A percentile compares a stretch with the other conserved stretches of the same genome.
Evolutionary conservation across 1,140 invertebrate genomes (phyloP).

Genomic region (Oppia nitens): DNA sequence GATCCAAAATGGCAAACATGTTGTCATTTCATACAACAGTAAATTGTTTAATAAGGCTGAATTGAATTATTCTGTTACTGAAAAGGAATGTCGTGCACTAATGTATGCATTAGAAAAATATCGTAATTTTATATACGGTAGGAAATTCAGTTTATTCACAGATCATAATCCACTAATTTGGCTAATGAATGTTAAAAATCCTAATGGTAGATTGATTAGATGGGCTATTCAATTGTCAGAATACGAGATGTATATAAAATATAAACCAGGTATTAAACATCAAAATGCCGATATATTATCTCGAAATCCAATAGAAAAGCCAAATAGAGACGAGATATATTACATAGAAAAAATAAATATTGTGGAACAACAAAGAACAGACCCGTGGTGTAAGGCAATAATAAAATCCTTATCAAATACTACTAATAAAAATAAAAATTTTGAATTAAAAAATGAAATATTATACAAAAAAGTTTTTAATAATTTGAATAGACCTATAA

Average conservation of each 20-base stretch:
- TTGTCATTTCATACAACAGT: conserved; percentile 23
- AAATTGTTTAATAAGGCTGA: conserved; percentile 29
- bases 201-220: conserved; percentile 28
- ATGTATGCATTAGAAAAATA: conserved; percentile 32
- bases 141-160: conserved; percentile 33
- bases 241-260: conserved; percentile 29
- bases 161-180: conserved; percentile 34
- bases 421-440: neutral
- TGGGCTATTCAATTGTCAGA: conserved; percentile 35
- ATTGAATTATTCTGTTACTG: conserved; percentile 30
- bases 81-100: conserved; percentile 36
- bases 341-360: neutral
- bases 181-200: conserved; percentile 29
- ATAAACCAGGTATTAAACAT: conserved; percentile 1
- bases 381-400: neutral
- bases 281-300: neutral
- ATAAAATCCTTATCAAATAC: neutral
- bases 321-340: neutral
- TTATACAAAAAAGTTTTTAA: neutral
- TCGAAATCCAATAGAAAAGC: neutral
- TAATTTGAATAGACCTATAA: too few relatives aligned
- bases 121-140: conserved; percentile 32
- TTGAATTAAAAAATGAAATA: neutral
- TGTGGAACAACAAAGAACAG: neutral
- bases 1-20: conserved; percentile 5